Base-by-base conservation (phyloP, 2,113 vertebrate genomes). In the Oncorhynchus keta region DNA sequence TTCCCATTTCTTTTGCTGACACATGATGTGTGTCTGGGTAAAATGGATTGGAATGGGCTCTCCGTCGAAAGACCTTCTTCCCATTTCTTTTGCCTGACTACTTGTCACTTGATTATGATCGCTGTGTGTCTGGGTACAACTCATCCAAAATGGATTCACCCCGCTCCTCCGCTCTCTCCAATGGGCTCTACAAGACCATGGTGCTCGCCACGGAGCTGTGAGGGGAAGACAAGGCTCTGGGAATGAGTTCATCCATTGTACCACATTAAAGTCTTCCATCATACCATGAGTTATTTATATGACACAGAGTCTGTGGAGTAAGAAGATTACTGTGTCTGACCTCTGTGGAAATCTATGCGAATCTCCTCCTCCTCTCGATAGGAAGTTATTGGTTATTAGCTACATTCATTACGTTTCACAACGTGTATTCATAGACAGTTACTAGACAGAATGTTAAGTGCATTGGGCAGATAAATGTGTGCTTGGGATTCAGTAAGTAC, bases 11-110 rank as follows among this genome's bases (percentile, higher is more conserved):
- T 18, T 86, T 73, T 83, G 82, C 84, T 86, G 85, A 89, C 79
- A 80, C 72, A 77, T 74, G 62, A 77, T 78, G 30, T 49, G 67
- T 80, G 77, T 71, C 73, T 22, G 65, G 75, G 78, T 87, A 80
- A 86, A 90, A 88, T 81, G 70, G 72, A 76, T 86, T 35, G 83
- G 12, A 87, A 82, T 67, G 79, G 66, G 51, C 69, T 85, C 68
- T 30, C 13, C 67, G 74, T 87, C 83, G 79, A 87, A 78, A 70
- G n/a, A n/a, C n/a, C n/a, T n/a, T n/a, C n/a, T n/a, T n/a, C n/a
- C n/a, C n/a, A n/a, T n/a, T n/a, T n/a, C n/a, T n/a, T n/a, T n/a
- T n/a, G n/a, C n/a, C n/a, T n/a, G n/a, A n/a, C n/a, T n/a, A n/a
- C n/a, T n/a, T n/a, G n/a, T n/a, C n/a, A n/a, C n/a, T n/a, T n/a